Conservation (phyloP, 2,888 invertebrate genomes). For the Drosophila yooni region DNA sequence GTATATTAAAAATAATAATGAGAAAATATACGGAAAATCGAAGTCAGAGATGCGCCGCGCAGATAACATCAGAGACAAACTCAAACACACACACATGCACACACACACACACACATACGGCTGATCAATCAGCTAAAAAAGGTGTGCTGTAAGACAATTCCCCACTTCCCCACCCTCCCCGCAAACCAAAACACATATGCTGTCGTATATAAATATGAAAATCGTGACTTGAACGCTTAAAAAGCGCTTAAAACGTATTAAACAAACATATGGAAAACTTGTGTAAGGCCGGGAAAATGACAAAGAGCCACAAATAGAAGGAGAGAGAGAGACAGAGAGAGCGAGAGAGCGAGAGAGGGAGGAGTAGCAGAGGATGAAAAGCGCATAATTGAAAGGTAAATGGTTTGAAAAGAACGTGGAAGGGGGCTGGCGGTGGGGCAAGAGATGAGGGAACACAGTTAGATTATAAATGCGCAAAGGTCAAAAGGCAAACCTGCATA, state of each 20-base stretch:
- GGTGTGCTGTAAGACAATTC: conserved; percentile 43
- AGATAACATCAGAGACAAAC: conserved; percentile 61
- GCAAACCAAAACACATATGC: conserved; percentile 18
- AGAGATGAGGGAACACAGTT: conserved; percentile 13
- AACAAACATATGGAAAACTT: conserved; percentile 78
- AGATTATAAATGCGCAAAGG: conserved; percentile 72
- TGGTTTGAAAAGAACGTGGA: conserved; percentile 12
- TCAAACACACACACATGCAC: conserved; percentile 25
- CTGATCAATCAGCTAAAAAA: conserved; percentile 76
- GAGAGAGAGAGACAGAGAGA: conserved; percentile 8
- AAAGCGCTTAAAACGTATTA: conserved; percentile 80
- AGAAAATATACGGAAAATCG: conserved; percentile 68
- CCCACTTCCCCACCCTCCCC: background rate
- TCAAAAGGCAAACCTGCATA: conserved; percentile 57
- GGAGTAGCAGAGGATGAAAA: conserved; percentile 6
- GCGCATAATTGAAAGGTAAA: conserved; percentile 75
- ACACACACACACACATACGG: conserved; percentile 31
- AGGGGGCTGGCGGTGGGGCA: background rate
- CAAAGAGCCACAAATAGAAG: conserved; percentile 46
- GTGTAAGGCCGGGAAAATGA: conserved; percentile 62
- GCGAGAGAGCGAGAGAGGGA: background rate
- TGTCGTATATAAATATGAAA: conserved; percentile 77
- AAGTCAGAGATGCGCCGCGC: conserved; percentile 61
- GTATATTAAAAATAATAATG: conserved; percentile 20
- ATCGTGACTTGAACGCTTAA: conserved; percentile 83